Conservation (phyloP, 2,797 vertebrate species). For the Denticeps clupeoides region DNA sequence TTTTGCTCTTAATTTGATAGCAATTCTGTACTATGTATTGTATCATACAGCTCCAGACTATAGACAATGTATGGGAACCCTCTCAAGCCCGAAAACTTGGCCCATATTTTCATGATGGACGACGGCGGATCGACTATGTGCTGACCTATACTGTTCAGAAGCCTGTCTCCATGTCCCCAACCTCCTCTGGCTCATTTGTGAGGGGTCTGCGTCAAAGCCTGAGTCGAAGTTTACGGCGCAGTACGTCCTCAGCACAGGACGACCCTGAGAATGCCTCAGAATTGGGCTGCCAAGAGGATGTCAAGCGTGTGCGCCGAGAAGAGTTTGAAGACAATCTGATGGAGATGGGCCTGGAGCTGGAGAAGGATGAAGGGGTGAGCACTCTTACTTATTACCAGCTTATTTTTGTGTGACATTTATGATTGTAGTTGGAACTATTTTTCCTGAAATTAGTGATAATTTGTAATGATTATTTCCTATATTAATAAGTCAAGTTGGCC, state of each 20-base stretch:
- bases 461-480: no score
- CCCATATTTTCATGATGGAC: slow-evolving; percentile 78
- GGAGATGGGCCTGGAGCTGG: slow-evolving; percentile 84
- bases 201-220: slow-evolving; percentile 47
- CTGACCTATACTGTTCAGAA: slow-evolving; percentile 81
- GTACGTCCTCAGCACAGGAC: slow-evolving; percentile 45
- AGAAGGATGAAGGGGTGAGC: slow-evolving; percentile 80
- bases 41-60: no score
- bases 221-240: slow-evolving; percentile 46
- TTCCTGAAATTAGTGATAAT: no score
- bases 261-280: slow-evolving; percentile 56
- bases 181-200: slow-evolving; percentile 45
- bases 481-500: no score
- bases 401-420: not conserved
- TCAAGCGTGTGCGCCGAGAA: slow-evolving; percentile 71
- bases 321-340: slow-evolving; percentile 85
- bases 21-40: no score
- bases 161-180: slow-evolving; percentile 34
- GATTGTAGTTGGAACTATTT: not conserved
- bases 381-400: not conserved
- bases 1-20: no score
- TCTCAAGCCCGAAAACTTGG: slow-evolving; percentile 50
- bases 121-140: slow-evolving; percentile 80
- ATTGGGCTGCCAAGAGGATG: slow-evolving; percentile 71
- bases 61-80: no score